A percentile compares a stretch with the other conserved stretches of the same genome.
Evolutionary conservation across 2,797 vertebrate species (phyloP).

Genomic region (Limnodromus scolopaceus): DNA sequence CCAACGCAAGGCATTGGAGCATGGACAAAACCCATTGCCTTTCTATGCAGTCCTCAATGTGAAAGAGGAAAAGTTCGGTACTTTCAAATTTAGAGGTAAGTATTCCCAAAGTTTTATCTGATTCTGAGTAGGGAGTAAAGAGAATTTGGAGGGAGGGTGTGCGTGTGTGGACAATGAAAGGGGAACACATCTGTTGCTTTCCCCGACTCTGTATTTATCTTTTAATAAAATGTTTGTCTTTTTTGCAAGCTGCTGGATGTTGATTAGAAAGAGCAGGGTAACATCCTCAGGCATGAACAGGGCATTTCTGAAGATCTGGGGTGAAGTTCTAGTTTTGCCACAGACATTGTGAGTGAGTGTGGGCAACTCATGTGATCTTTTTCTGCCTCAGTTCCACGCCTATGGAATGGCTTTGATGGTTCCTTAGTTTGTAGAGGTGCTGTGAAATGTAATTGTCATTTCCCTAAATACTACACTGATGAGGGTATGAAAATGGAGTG

Average conservation of each 20-base stretch:
- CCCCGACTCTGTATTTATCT: background rate
- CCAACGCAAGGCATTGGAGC: slow-evolving; percentile 81
- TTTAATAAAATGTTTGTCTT: background rate
- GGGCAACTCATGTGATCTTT: background rate
- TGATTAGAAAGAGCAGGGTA: background rate
- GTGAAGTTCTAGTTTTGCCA: background rate
- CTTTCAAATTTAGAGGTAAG: slow-evolving; percentile 80
- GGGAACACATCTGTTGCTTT: background rate
- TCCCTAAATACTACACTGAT: background rate
- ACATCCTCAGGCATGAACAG: background rate
- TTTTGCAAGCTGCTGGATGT: background rate
- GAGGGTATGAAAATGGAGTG: background rate
- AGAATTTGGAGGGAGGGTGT: background rate
- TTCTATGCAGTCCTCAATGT: slow-evolving; percentile 89
- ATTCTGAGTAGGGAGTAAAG: background rate
- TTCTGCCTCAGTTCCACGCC: background rate
- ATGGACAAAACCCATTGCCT: slow-evolving; percentile 88
- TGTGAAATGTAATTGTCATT: background rate
- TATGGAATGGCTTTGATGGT: background rate
- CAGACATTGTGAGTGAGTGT: background rate
- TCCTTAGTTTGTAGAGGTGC: background rate
- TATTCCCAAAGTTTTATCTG: background rate
- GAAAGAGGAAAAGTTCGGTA: slow-evolving; percentile 74
- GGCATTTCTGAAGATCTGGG: background rate
- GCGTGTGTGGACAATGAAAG: background rate